These are phyloP conservation scores for Cephalopterus ornatus DNA, from an alignment of 2,113 vertebrate species.

Conservation along the genomic window DNA sequence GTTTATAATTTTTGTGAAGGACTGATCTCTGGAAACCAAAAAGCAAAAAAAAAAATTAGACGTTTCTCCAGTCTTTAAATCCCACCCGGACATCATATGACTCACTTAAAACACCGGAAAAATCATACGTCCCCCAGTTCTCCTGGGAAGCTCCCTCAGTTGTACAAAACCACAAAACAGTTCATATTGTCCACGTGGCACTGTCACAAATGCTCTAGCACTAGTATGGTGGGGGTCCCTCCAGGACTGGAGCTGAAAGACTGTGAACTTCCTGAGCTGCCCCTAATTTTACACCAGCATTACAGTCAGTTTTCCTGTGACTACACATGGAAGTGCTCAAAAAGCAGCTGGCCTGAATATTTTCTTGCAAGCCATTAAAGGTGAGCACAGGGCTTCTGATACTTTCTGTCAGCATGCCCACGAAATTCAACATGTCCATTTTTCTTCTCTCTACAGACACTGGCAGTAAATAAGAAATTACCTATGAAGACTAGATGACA, in stretches of 20 bases:
- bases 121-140: neutral
- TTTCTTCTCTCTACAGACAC: neutral
- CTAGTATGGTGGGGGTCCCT: neutral
- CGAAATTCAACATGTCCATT: neutral
- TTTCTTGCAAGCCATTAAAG: neutral
- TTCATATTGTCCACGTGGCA: neutral
- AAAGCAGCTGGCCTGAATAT: neutral
- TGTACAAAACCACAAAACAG: neutral
- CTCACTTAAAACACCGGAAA: neutral
- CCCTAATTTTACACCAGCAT: neutral
- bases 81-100: neutral
- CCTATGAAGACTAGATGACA: neutral
- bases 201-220: neutral
- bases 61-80: neutral
- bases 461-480: neutral
- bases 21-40: neutral
- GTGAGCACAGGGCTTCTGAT: neutral
- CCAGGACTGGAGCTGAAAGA: neutral
- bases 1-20: neutral
- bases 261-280: neutral
- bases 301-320: neutral
- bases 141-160: neutral
- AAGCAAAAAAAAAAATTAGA: neutral
- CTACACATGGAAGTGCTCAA: neutral
- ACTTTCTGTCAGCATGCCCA: neutral